phyloP scores from a whole-genome alignment of 2,797 vertebrate species.

The Anisognathus igniventris region DNA sequence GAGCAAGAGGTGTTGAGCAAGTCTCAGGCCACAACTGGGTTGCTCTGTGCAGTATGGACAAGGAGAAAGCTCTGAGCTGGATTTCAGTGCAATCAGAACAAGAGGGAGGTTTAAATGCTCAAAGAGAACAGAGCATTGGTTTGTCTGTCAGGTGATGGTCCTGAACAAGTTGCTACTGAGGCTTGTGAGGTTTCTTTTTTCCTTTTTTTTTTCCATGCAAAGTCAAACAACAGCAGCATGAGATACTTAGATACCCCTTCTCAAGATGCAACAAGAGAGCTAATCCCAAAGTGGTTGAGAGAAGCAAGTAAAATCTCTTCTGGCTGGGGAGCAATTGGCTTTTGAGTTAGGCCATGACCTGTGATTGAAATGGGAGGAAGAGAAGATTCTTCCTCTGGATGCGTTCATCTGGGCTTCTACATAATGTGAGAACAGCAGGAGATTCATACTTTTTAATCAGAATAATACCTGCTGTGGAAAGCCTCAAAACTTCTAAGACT shows the following conservation, averaged over 20 bases:
- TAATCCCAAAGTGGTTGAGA: background rate
- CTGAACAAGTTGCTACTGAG: background rate
- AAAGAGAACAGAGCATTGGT: background rate
- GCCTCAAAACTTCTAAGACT: background rate
- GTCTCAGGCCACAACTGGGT: background rate
- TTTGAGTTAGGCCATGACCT: background rate
- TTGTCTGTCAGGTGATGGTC: background rate
- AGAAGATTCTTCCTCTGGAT: background rate
- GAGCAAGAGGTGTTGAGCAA: background rate
- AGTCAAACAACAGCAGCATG: background rate
- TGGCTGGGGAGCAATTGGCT: rapidly evolving
- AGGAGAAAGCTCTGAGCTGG: background rate
- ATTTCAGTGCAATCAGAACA: background rate
- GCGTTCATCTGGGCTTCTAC: background rate
- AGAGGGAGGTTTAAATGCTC: background rate
- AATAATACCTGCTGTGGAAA: background rate
- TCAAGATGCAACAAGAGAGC: background rate
- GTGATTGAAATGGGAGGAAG: background rate
- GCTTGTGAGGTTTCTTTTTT: background rate
- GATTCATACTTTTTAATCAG: background rate
- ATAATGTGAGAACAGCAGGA: background rate
- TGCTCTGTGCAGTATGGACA: background rate
- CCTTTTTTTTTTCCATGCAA: background rate
- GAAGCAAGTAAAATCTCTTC: background rate
- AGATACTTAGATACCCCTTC: background rate